These are phyloP conservation scores for Lasioglossum marginatum DNA, from an alignment of 2,888 invertebrate species.

Conservation along the genomic window DNA sequence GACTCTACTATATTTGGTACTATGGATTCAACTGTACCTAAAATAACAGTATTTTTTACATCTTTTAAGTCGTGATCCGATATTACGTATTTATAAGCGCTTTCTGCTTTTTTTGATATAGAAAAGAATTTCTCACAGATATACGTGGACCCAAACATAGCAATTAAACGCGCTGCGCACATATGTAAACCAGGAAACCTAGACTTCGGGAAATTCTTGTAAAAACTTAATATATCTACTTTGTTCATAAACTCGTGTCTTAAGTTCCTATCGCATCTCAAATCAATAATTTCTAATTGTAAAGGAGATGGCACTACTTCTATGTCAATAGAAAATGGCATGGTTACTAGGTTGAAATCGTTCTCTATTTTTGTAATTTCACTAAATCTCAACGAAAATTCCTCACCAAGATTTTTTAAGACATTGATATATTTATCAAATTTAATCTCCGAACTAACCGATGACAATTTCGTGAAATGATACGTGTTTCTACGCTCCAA, in stretches of 20 bases:
- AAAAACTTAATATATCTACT: not conserved
- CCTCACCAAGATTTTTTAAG: not conserved
- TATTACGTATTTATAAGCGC: not conserved
- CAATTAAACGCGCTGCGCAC: not conserved
- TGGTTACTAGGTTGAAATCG: not conserved
- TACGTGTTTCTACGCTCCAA: conserved; percentile 3
- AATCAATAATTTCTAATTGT: conserved; percentile 18
- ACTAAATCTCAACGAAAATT: not conserved
- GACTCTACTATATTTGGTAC: conserved; percentile 3
- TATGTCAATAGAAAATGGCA: not conserved
- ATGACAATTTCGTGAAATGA: conserved; percentile 16
- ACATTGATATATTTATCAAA: not conserved
- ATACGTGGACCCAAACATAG: conserved; percentile 20
- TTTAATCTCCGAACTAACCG: not conserved
- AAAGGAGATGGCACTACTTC: conserved; percentile 10
- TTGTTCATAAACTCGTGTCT: conserved; percentile 2
- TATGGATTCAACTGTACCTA: not conserved
- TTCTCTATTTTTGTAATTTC: conserved; percentile 1
- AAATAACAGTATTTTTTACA: not conserved
- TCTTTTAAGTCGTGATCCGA: conserved; percentile 8
- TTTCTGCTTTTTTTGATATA: conserved; percentile 9
- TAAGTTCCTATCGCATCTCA: conserved; percentile 6
- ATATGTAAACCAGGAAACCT: conserved; percentile 9
- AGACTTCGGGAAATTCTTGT: not conserved
- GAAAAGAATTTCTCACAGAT: conserved; percentile 10